Conservation (phyloP, 2,113 vertebrate species). For the Malurus alboscapulatus region DNA sequence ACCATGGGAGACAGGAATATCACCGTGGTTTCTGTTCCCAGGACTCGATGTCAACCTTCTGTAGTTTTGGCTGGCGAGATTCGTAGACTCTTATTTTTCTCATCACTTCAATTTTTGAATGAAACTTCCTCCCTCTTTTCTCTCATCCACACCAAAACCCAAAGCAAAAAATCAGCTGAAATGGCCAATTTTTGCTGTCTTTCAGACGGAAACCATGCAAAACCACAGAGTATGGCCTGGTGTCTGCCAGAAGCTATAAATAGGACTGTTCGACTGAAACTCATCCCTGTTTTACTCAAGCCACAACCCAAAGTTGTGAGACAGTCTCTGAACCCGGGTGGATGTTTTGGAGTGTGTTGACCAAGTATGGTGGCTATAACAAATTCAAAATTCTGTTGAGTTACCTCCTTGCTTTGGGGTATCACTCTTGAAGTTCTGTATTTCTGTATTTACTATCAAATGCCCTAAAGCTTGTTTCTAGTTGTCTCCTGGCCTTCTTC, state of each 20-base stretch:
- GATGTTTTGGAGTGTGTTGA: constrained; percentile 20
- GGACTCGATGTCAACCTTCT: constrained; percentile 34
- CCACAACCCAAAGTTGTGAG: constrained; percentile 51
- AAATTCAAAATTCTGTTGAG: constrained; percentile 29
- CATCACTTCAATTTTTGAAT: constrained; percentile 32
- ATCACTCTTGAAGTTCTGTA: background rate
- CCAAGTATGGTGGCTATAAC: background rate
- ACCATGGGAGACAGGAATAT: constrained; percentile 54
- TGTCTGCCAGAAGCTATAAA: constrained; percentile 49
- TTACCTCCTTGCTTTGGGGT: constrained; percentile 16
- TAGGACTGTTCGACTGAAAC: constrained; percentile 3
- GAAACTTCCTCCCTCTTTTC: constrained; percentile 16
- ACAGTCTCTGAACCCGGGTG: constrained; percentile 4
- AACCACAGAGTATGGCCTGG: constrained; percentile 51
- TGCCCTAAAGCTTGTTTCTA: background rate
- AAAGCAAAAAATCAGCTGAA: constrained; percentile 54
- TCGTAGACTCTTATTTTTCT: constrained; percentile 9
- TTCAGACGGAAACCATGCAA: constrained; percentile 52
- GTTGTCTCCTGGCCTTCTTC: background rate
- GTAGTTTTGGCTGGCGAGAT: constrained; percentile 32
- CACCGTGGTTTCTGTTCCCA: constrained; percentile 51
- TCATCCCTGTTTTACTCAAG: constrained; percentile 31
- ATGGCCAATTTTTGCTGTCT: constrained; percentile 16
- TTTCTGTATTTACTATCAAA: background rate
- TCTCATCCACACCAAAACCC: constrained; percentile 19